Evolutionary conservation across 2,888 invertebrate genomes (phyloP), one percentile per base, ranked within the genome.

Genomic region (Kuschelorhynchus macadamiae): DNA sequence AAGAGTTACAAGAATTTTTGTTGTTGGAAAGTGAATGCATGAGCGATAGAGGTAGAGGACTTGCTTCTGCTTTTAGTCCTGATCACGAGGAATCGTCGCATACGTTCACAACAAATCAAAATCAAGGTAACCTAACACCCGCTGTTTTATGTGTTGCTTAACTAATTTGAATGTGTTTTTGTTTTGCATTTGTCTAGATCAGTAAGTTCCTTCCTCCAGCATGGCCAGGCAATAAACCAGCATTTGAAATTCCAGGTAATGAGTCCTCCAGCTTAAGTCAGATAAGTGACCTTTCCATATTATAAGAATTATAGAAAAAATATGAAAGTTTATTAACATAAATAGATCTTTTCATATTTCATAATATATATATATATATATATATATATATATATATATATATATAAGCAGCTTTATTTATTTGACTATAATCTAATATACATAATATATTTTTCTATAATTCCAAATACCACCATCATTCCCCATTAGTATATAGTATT

Each of bases 1-100:
- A 89, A 73, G 88, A 89, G 71, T 80, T 89, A 33, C 88, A 88
- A 74, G 88, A 89, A 77, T 89, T 89, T 79, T 81, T 89, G 60
- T 78, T 89, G 52, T 78, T 89, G 11, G 88, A 89, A 79, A 88
- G 87, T 74, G 87, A 88, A 78, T 89, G 88, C 74, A 87, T 85
- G 84, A 81, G 80, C 14, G 84, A 83, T 71, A 80, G 79, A 70
- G 82, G 81, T 30, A 80, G 85, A 56, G 87, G 87, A 25, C 80
- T 88, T 63, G 86, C 87, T 2, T 81, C 85, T 46, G 86, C 86
- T 67, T 84, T 84, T 72, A 53, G 73, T 17, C 56, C 72, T 17
- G 62, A 66, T 9, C 11, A 53, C 11, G 66, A 70, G 14, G 77
- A 62, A 20, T 32, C 50, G 5, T 17, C 17, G 14, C 41, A 59